Evolutionary conservation across 2,113 vertebrate genomes (phyloP).

Genomic region (Castor canadensis): DNA sequence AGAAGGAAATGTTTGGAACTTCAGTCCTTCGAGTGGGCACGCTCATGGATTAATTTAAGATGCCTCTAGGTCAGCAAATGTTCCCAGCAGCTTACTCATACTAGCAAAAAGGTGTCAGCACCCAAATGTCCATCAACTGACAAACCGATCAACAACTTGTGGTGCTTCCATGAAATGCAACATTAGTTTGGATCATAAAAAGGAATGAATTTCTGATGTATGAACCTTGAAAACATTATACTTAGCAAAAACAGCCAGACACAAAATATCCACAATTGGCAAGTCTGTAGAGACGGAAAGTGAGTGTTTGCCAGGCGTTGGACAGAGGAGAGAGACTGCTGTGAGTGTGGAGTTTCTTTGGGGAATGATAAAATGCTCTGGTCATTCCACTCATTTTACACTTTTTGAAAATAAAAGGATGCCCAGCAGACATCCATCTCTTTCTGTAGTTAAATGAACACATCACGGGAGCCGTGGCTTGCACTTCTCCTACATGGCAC

Average conservation of each 20-base stretch:
- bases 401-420: conserved; percentile 8
- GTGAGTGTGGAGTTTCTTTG: not conserved
- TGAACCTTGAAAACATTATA: conserved; percentile 13
- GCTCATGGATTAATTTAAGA: not conserved
- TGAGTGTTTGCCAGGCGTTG: not conserved
- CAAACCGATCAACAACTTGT: not conserved
- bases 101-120: not conserved
- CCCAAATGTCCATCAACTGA: not conserved
- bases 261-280: not conserved
- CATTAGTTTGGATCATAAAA: not conserved
- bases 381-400: not conserved
- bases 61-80: not conserved
- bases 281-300: not conserved
- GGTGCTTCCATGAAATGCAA: not conserved
- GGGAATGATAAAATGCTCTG: not conserved
- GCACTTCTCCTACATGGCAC: not conserved
- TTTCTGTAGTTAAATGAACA: not conserved
- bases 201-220: not conserved
- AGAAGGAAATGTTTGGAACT: not conserved
- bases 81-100: not conserved
- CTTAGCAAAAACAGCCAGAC: not conserved
- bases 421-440: not conserved
- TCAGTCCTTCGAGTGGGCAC: not conserved
- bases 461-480: not conserved
- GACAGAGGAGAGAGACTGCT: not conserved